phyloP scores from a whole-genome alignment of 1,140 invertebrate genomes.

The Ceratosolen solmsi region DNA sequence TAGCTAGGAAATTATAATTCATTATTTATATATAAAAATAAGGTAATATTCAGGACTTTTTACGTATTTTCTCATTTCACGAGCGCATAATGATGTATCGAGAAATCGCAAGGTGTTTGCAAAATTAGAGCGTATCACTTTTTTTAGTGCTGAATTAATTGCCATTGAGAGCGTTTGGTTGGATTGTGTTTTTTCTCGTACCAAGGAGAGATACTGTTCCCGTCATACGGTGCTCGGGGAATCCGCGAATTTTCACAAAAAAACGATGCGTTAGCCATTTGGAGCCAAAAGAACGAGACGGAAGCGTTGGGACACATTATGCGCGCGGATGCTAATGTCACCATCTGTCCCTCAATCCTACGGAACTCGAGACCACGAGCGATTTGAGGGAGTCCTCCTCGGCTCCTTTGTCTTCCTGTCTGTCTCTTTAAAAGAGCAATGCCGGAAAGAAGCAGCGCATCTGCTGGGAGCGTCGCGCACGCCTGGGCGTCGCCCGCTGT shows the following conservation, averaged over 20 bases:
- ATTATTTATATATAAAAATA: too few species aligned
- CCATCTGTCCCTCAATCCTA: constrained; percentile 11
- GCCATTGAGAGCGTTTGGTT: neutral
- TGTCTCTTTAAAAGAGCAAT: neutral
- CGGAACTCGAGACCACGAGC: constrained; percentile 26
- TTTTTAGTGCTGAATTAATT: constrained; percentile 22
- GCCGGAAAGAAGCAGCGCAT: neutral
- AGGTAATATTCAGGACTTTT: too few species aligned
- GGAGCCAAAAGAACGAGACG: constrained; percentile 1
- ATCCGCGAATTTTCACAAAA: constrained; percentile 28
- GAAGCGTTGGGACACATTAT: constrained; percentile 41
- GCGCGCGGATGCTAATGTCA: constrained; percentile 14
- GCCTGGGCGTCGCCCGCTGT: constrained; percentile 18
- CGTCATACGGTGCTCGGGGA: neutral
- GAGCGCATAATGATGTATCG: too few species aligned
- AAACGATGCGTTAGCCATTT: too few species aligned
- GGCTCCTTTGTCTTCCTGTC: neutral
- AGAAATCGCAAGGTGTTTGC: constrained; percentile 42
- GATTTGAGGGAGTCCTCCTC: neutral
- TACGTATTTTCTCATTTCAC: too few species aligned
- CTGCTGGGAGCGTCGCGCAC: neutral
- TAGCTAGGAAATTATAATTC: too few species aligned
- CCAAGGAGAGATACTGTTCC: too few species aligned
- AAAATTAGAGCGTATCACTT: constrained; percentile 24
- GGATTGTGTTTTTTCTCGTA: neutral